A percentile compares a stretch with the other conserved stretches of the same genome.
Conservation (phyloP, 2,113 vertebrate genomes). For the Brachirus orientalis region DNA sequence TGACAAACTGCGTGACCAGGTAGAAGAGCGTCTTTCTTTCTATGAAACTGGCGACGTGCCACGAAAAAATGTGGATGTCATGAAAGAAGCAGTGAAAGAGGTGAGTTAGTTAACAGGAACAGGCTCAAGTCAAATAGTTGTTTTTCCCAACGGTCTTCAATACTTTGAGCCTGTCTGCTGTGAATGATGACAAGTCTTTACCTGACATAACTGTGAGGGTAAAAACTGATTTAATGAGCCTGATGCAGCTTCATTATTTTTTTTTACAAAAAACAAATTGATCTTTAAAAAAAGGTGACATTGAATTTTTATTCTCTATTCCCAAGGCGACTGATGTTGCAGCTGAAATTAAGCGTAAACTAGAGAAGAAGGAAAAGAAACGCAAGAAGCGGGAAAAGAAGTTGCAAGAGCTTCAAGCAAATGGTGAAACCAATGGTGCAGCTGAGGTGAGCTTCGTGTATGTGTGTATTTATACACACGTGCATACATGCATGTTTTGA, state of each 20-base stretch:
- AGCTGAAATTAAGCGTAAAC: constrained; percentile 85
- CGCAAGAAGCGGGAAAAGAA: constrained; percentile 86
- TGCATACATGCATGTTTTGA: constrained; percentile 76
- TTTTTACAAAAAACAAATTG: not conserved
- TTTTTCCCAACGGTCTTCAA: not conserved
- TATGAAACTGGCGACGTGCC: constrained; percentile 92
- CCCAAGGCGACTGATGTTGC: constrained; percentile 86
- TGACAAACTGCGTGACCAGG: constrained; percentile 92
- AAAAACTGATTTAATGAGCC: constrained; percentile 98
- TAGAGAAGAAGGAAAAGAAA: constrained; percentile 92
- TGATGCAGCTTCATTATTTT: constrained; percentile 77
- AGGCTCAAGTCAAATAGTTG: not conserved
- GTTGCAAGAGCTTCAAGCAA: constrained; percentile 57
- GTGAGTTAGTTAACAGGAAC: constrained; percentile 63
- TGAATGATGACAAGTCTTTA: constrained; percentile 84
- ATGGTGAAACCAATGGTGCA: constrained; percentile 68
- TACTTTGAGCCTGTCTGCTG: constrained; percentile 64
- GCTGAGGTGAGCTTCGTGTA: constrained; percentile 58
- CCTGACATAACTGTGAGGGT: constrained; percentile 86
- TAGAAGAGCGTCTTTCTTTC: constrained; percentile 93
- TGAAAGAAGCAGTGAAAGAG: constrained; percentile 92
- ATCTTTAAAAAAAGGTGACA: rapidly evolving
- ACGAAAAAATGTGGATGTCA: constrained; percentile 93
- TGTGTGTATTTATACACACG: no score
- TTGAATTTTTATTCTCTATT: rapidly evolving